A percentile compares a stretch with the other conserved stretches of the same genome.
Evolutionary conservation across 2,113 vertebrate genomes (phyloP).

Genomic region (Hippocampus mohnikei): DNA sequence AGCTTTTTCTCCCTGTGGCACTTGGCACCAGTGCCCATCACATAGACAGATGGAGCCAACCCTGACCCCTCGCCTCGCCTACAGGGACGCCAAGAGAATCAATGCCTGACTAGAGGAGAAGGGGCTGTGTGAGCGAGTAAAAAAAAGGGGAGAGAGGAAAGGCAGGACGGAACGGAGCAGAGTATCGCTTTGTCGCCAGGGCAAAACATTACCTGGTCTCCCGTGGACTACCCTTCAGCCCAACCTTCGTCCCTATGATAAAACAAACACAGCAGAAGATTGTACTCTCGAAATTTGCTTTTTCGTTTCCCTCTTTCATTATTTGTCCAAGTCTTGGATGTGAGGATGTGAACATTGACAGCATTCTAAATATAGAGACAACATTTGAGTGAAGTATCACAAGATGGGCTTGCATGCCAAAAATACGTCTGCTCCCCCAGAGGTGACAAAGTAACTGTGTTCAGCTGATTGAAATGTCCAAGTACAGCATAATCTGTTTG

Average conservation of each 20-base stretch:
- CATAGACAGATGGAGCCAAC: constrained; percentile 70
- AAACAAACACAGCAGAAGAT: constrained; percentile 29
- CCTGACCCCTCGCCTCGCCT: constrained; percentile 64
- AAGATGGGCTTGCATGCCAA: constrained; percentile 7
- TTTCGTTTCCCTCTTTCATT: too few species aligned
- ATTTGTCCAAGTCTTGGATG: not conserved
- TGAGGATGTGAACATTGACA: constrained; percentile 1
- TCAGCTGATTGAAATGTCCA: not conserved
- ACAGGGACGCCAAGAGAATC: constrained; percentile 52
- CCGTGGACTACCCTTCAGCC: constrained; percentile 37
- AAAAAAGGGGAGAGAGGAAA: constrained; percentile 18
- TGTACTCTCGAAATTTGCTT: constrained; percentile 3
- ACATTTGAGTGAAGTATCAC: constrained; percentile 11
- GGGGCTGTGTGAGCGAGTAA: constrained; percentile 1
- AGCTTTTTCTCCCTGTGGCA: constrained; percentile 46
- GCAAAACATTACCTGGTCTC: constrained; percentile 45
- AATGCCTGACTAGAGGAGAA: constrained; percentile 49
- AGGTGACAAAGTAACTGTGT: constrained; percentile 1
- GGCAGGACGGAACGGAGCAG: constrained; percentile 10
- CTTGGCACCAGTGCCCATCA: constrained; percentile 65
- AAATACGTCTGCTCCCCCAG: not conserved
- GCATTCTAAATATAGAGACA: constrained; percentile 14
- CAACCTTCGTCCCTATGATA: constrained; percentile 19
- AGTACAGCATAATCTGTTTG: constrained; percentile 3
- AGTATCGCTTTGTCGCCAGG: constrained; percentile 47